Percentiles rank a stretch among this genome's conserved stretches.
Conservation (phyloP, 2,888 invertebrate genomes). For the Apomyelois bistriatella region DNA sequence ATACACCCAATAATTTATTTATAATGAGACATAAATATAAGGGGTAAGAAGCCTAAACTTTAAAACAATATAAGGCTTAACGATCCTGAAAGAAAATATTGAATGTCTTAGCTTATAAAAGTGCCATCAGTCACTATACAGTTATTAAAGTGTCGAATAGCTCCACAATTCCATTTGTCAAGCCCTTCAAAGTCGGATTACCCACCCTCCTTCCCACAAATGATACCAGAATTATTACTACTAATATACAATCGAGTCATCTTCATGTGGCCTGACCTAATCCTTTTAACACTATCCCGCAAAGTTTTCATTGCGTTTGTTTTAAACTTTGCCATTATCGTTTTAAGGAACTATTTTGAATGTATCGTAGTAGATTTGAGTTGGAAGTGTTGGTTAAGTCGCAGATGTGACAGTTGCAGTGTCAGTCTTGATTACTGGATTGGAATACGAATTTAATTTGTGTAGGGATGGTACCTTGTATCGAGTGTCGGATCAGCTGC, state of each 20-base stretch:
- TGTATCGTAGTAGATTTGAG: slow-evolving; percentile 4
- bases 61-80: slow-evolving; percentile 10
- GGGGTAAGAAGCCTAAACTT: not conserved
- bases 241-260: slow-evolving; percentile 33
- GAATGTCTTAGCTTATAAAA: slow-evolving; percentile 32
- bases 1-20: not conserved
- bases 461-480: slow-evolving; percentile 30
- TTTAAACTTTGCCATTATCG: slow-evolving; percentile 17
- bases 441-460: slow-evolving; percentile 68
- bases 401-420: slow-evolving; percentile 65
- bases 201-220: slow-evolving; percentile 47
- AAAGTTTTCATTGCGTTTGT: slow-evolving; percentile 12
- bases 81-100: slow-evolving; percentile 14
- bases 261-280: slow-evolving; percentile 41
- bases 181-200: slow-evolving; percentile 41
- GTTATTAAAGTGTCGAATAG: slow-evolving; percentile 47
- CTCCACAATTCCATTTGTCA: slow-evolving; percentile 49
- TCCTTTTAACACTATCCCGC: slow-evolving; percentile 42
- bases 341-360: slow-evolving; percentile 32
- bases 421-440: slow-evolving; percentile 68
- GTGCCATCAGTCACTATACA: slow-evolving; percentile 36
- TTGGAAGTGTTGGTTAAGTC: slow-evolving; percentile 34
- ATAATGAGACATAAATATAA: not conserved
- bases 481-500: slow-evolving; percentile 50
- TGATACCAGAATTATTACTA: slow-evolving; percentile 35